Conservation (phyloP, 2,113 vertebrate genomes). For the Camarhynchus parvulus region DNA sequence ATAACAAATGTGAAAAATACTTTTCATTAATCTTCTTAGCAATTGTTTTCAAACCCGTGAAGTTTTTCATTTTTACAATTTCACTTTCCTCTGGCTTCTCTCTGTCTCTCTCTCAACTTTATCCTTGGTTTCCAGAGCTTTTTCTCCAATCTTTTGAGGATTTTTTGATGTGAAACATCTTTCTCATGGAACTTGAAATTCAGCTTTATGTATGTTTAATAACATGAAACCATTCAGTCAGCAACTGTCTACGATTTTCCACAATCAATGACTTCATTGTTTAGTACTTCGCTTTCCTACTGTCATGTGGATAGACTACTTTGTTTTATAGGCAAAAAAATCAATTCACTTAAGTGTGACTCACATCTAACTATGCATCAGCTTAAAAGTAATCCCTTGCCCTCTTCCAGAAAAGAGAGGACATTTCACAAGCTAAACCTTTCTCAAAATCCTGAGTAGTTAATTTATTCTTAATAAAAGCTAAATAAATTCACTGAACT, state of each 20-base stretch:
- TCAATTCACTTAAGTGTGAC: neutral
- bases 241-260: neutral
- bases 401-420: neutral
- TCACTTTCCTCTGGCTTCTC: neutral
- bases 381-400: neutral
- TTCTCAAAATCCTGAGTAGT: neutral
- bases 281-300: neutral
- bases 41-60: neutral
- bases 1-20: neutral
- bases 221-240: neutral
- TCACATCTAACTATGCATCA: neutral
- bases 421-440: neutral
- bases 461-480: neutral
- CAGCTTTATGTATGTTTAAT: neutral
- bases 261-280: neutral
- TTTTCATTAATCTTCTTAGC: neutral
- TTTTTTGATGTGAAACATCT: neutral
- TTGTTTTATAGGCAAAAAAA: constrained; percentile 1
- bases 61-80: neutral
- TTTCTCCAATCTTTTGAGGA: neutral
- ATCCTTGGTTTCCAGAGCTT: neutral
- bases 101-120: neutral
- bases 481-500: neutral
- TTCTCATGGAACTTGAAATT: neutral
- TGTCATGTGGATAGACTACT: neutral